Conservation (phyloP, 2,888 invertebrate species). For the Catocala sponsa region DNA sequence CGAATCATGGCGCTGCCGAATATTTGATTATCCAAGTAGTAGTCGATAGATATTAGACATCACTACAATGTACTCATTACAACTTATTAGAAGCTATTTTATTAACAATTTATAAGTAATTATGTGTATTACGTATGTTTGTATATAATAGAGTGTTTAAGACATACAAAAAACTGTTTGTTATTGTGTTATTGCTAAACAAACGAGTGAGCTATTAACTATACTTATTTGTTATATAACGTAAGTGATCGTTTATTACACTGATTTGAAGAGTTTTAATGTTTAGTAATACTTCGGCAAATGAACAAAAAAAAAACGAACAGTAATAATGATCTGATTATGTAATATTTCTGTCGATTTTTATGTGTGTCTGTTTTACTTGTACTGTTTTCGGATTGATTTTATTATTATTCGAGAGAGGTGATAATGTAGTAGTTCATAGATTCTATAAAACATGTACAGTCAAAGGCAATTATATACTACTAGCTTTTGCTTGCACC, state of each 20-base stretch:
- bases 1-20: background rate
- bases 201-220: constrained; percentile 10
- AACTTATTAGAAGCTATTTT: constrained; percentile 28
- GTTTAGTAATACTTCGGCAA: constrained; percentile 7
- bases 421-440: no score
- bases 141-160: constrained; percentile 23
- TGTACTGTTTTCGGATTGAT: no score
- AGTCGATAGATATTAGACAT: constrained; percentile 1
- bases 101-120: constrained; percentile 34
- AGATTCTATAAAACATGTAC: no score
- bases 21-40: background rate
- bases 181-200: constrained; percentile 34
- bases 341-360: background rate
- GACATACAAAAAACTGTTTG: constrained; percentile 17
- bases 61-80: constrained; percentile 1
- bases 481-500: no score
- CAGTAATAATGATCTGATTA: background rate
- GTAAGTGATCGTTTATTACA: constrained; percentile 14
- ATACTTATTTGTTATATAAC: constrained; percentile 22
- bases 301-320: constrained; percentile 8
- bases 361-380: background rate
- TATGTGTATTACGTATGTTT: constrained; percentile 34
- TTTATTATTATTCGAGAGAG: no score
- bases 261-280: constrained; percentile 12
- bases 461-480: no score